phyloP scores from a whole-genome alignment of 2,797 vertebrate species.

The Sardinella longiceps region DNA sequence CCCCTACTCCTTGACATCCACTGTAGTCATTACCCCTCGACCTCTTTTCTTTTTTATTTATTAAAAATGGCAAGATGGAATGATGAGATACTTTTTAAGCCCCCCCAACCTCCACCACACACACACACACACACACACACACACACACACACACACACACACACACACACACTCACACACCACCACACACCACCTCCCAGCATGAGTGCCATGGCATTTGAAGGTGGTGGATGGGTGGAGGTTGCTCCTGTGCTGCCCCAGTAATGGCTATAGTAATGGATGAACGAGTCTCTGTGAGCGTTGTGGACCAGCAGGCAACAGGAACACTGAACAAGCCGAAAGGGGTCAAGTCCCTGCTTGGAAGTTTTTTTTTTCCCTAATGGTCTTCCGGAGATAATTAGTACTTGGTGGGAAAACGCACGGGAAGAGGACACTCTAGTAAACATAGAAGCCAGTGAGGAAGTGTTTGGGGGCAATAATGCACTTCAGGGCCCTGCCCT shows the following conservation, averaged over 20 bases:
- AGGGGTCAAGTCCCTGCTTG: conserved; percentile 50
- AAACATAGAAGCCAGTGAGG: neutral
- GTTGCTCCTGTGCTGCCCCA: neutral
- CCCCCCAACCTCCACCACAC: too few species aligned
- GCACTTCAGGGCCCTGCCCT: neutral
- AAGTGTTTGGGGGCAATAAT: neutral
- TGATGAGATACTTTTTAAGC: conserved; percentile 59
- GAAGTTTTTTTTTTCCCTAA: conserved; percentile 40
- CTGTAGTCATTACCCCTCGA: conserved; percentile 49
- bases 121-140: too few species aligned
- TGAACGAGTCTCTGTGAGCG: conserved; percentile 49
- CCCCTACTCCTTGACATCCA: conserved; percentile 26
- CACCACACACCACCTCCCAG: conserved; percentile 20
- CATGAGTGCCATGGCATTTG: conserved; percentile 43
- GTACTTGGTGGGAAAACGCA: conserved; percentile 22
- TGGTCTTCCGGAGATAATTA: conserved; percentile 50
- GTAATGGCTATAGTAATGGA: conserved; percentile 59
- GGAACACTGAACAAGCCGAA: conserved; percentile 30
- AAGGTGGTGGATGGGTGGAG: conserved; percentile 27
- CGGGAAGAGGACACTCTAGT: conserved; percentile 20
- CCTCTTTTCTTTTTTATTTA: conserved; percentile 43
- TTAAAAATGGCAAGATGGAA: conserved; percentile 40
- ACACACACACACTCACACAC: too few species aligned
- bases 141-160: too few species aligned
- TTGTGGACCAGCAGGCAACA: conserved; percentile 41